phyloP scores from a whole-genome alignment of 2,797 vertebrate species.

The Darevskia nairensis region DNA sequence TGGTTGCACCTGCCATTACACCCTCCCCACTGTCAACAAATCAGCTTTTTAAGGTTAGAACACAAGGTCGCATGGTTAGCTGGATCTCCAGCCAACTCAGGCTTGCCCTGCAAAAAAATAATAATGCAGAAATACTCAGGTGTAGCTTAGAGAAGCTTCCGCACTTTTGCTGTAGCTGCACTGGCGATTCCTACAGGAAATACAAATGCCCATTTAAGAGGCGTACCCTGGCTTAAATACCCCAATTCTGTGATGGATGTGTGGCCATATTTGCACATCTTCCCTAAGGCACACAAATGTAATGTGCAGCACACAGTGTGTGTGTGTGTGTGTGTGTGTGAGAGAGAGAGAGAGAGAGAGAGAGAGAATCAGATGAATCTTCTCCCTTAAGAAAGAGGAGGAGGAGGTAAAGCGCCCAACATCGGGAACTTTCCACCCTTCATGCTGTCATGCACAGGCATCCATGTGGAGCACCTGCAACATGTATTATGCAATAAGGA shows the following conservation, averaged over 20 bases:
- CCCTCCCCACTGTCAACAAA: neutral
- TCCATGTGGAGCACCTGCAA: neutral
- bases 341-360: too few species aligned
- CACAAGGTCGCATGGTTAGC: neutral
- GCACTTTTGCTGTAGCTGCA: neutral
- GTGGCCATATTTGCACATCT: neutral
- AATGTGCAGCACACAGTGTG: neutral
- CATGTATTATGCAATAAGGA: neutral
- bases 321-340: neutral
- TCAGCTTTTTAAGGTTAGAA: neutral
- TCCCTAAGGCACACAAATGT: neutral
- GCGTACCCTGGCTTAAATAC: neutral
- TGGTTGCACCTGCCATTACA: neutral
- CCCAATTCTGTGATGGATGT: neutral
- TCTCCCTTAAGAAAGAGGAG: neutral
- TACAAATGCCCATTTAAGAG: neutral
- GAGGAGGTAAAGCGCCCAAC: neutral
- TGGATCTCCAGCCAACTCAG: neutral
- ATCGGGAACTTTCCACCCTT: neutral
- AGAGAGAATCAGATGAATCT: neutral
- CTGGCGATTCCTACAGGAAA: neutral
- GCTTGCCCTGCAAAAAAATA: neutral
- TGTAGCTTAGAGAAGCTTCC: neutral
- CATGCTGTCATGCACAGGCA: neutral
- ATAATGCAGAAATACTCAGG: neutral